Evolutionary conservation across 1,140 invertebrate genomes (phyloP).

Genomic region (Brachionus rotundiformis): DNA sequence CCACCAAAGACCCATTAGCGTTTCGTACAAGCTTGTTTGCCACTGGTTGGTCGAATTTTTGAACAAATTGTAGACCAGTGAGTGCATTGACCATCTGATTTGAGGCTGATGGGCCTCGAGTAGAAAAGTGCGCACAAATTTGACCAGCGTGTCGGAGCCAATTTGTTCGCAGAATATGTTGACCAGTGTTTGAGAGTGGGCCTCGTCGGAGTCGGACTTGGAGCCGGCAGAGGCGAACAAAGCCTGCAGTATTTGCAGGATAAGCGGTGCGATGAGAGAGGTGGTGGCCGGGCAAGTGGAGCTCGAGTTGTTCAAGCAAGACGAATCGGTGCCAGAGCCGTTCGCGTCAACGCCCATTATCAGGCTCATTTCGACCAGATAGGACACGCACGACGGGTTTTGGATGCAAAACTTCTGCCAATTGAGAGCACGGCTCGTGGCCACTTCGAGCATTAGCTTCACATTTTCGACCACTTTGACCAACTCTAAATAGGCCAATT

Average conservation of each 20-base stretch:
- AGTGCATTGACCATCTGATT: constrained; percentile 90
- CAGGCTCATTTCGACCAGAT: constrained; percentile 47
- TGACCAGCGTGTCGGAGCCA: constrained; percentile 70
- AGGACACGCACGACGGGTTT: neutral
- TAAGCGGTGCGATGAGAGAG: neutral
- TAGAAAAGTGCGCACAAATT: constrained; percentile 85
- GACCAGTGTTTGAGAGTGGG: constrained; percentile 72
- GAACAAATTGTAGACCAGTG: constrained; percentile 62
- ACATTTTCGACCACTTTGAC: constrained; percentile 75
- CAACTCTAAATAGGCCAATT: neutral
- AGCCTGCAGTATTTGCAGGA: constrained; percentile 22
- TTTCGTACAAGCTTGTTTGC: constrained; percentile 76
- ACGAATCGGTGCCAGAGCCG: neutral
- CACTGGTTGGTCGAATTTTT: constrained; percentile 73
- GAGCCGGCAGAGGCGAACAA: neutral
- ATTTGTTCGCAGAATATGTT: constrained; percentile 74
- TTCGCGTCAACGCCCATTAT: constrained; percentile 66
- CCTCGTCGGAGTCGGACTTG: constrained; percentile 66
- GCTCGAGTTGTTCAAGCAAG: constrained; percentile 67
- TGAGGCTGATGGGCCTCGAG: constrained; percentile 88
- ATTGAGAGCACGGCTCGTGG: constrained; percentile 82
- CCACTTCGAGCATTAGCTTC: constrained; percentile 88
- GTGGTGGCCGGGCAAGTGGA: constrained; percentile 58
- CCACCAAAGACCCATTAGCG: constrained; percentile 88
- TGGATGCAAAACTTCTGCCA: constrained; percentile 85